phyloP scores from a whole-genome alignment of 2,888 invertebrate species.

The Amphipyra berbera region DNA sequence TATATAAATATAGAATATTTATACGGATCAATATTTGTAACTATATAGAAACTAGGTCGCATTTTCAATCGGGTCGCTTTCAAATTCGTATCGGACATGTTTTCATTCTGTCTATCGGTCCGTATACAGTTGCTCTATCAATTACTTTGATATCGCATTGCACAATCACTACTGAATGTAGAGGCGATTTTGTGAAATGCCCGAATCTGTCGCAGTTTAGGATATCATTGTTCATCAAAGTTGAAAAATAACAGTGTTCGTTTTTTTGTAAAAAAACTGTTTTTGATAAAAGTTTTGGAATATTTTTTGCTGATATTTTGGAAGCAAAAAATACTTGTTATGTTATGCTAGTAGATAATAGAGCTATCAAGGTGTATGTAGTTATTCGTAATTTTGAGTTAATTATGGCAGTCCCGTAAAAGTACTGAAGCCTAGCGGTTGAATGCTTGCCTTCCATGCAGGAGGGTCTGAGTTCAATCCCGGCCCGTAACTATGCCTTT shows the following conservation, averaged over 20 bases:
- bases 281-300: slow-evolving; percentile 14
- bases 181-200: slow-evolving; percentile 17
- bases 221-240: slow-evolving; percentile 33
- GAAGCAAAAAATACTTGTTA: neutral
- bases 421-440: no score
- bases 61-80: slow-evolving; percentile 55
- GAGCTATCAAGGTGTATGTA: no score
- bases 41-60: slow-evolving; percentile 55
- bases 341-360: slow-evolving; percentile 5
- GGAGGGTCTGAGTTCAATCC: no score
- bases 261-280: slow-evolving; percentile 6
- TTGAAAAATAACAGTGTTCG: slow-evolving; percentile 28
- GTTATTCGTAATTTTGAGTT: no score
- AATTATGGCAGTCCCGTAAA: no score
- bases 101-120: slow-evolving; percentile 50
- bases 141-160: slow-evolving; percentile 52
- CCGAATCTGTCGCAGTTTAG: slow-evolving; percentile 28
- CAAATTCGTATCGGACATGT: slow-evolving; percentile 47
- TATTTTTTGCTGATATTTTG: slow-evolving; percentile 13
- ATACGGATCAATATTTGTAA: slow-evolving; percentile 28
- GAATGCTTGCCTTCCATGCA: no score
- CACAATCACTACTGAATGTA: slow-evolving; percentile 14
- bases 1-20: slow-evolving; percentile 16
- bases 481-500: no score
- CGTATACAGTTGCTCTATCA: slow-evolving; percentile 38